These are phyloP conservation scores for Drosophila helvetica DNA, from an alignment of 2,888 invertebrate genomes.

Conservation along the genomic window DNA sequence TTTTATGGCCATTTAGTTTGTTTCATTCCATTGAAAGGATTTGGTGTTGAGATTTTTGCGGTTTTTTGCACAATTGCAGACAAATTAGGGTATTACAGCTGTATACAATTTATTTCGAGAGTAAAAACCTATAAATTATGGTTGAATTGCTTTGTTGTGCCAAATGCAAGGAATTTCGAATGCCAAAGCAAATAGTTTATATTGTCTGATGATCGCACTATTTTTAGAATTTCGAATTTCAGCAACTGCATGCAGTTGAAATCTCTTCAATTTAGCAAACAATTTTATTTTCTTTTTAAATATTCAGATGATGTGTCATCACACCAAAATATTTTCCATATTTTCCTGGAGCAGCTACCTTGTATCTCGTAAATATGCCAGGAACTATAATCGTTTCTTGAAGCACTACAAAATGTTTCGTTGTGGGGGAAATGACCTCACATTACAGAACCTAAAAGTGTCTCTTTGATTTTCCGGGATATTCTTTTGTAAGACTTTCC, in stretches of 20 bases:
- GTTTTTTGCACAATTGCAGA: conserved; percentile 50
- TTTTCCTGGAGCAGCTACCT: no score
- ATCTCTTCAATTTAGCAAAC: background rate
- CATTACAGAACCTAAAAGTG: background rate
- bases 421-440: background rate
- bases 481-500: background rate
- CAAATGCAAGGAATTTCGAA: conserved; percentile 9
- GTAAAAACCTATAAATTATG: conserved; percentile 23
- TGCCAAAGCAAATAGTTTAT: conserved; percentile 2
- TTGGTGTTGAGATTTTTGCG: conserved; percentile 39
- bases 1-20: conserved; percentile 73
- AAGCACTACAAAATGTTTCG: background rate
- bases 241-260: background rate
- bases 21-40: conserved; percentile 54
- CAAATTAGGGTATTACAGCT: conserved; percentile 51
- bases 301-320: background rate
- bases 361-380: background rate
- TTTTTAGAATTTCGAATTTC: background rate
- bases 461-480: accelerated
- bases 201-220: background rate
- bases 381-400: background rate
- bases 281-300: background rate
- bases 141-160: conserved; percentile 17
- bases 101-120: conserved; percentile 33
- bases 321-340: no score